Conservation (phyloP, 2,888 invertebrate genomes). For the Amiota minor region DNA sequence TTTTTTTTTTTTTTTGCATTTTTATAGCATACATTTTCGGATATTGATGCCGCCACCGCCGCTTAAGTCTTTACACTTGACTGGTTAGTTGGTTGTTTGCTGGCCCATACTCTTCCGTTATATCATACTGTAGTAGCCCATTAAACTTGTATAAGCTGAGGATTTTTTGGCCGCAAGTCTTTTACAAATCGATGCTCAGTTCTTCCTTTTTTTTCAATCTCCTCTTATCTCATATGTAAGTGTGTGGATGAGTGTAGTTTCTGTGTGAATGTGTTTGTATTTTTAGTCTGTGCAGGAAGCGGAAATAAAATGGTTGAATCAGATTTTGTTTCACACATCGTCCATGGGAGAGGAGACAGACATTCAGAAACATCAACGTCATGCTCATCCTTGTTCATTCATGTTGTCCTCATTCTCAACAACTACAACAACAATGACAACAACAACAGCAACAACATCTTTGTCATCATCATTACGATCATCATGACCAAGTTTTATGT, state of each 20-base stretch:
- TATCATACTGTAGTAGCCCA: too few relatives aligned
- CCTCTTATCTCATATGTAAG: not conserved
- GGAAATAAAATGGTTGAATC: conserved; percentile 22
- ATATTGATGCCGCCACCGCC: not conserved
- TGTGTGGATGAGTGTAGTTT: not conserved
- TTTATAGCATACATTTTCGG: too few relatives aligned
- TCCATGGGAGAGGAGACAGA: not conserved
- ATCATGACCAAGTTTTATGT: too few relatives aligned
- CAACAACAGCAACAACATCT: not conserved
- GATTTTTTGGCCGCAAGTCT: conserved; percentile 20
- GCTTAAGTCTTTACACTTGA: conserved; percentile 16
- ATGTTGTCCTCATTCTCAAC: not conserved
- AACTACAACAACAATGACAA: not conserved
- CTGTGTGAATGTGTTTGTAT: conserved; percentile 4
- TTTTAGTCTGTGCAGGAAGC: conserved; percentile 21
- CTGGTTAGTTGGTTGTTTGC: not conserved
- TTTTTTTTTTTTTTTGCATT: too few relatives aligned
- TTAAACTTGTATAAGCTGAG: not conserved
- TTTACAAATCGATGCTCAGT: conserved; percentile 19
- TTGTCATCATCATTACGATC: not conserved
- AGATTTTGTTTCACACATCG: not conserved
- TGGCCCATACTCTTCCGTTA: too few relatives aligned
- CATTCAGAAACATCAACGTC: not conserved
- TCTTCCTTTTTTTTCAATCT: too few relatives aligned
- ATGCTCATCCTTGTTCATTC: not conserved